Evolutionary conservation across 2,888 invertebrate species (phyloP).

Genomic region (Ochropleura leucogaster): DNA sequence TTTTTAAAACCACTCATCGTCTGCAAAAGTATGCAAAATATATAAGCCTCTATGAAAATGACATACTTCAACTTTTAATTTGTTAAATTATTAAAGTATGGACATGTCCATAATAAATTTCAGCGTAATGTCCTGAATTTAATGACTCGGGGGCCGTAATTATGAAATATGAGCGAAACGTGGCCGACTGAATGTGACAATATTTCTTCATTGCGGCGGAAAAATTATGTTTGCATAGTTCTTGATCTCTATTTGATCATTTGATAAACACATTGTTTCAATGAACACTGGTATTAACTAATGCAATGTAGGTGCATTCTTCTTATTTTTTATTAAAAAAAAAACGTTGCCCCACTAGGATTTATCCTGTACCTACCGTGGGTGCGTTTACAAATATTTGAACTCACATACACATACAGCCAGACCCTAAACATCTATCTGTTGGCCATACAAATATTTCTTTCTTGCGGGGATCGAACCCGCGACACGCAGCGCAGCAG

Average conservation of each 20-base stretch:
- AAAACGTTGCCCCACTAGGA: too few species aligned
- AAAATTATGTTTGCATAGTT: constrained; percentile 1
- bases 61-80: constrained; percentile 18
- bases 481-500: too few species aligned
- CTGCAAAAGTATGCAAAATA: neutral
- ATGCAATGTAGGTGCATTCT: neutral
- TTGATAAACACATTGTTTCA: neutral
- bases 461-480: too few species aligned
- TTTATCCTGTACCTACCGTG: too few species aligned
- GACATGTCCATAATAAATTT: constrained; percentile 40
- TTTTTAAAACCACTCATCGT: neutral
- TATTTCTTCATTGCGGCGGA: constrained; percentile 5
- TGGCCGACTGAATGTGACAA: constrained; percentile 32
- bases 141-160: constrained; percentile 41
- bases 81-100: constrained; percentile 30
- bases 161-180: constrained; percentile 44
- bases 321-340: neutral
- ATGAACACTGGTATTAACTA: neutral
- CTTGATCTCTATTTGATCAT: neutral
- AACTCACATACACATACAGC: too few species aligned
- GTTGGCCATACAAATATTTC: too few species aligned
- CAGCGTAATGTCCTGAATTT: constrained; percentile 44
- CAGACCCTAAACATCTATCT: too few species aligned
- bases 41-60: constrained; percentile 1
- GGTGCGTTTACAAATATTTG: too few species aligned